These are phyloP conservation scores for Decapterus maruadsi DNA, from an alignment of 2,797 vertebrate genomes.

Conservation along the genomic window DNA sequence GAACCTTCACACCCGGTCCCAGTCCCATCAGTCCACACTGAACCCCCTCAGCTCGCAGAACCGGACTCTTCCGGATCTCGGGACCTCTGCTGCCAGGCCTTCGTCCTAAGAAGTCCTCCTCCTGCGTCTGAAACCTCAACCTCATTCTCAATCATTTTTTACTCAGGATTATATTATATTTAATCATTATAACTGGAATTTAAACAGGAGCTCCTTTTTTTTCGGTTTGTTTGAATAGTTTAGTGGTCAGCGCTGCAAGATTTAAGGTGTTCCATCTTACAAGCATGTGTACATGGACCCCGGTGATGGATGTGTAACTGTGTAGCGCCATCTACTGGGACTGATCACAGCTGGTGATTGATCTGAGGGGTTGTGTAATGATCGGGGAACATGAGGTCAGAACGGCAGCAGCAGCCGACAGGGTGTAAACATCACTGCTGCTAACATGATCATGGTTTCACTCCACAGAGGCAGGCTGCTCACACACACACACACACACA, in stretches of 20 bases:
- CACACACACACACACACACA: background rate
- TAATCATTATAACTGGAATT: too few species aligned
- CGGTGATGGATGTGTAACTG: conserved; percentile 39
- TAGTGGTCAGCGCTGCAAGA: background rate
- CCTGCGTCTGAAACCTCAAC: background rate
- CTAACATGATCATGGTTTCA: background rate
- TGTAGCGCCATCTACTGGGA: conserved; percentile 64
- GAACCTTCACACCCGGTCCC: too few species aligned
- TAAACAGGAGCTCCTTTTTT: background rate
- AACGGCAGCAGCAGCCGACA: conserved; percentile 20
- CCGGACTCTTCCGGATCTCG: background rate
- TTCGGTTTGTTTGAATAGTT: background rate
- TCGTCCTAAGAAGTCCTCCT: too few species aligned
- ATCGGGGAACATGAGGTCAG: conserved; percentile 24
- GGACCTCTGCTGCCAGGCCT: background rate
- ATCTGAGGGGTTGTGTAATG: conserved; percentile 36
- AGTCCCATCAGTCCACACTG: background rate
- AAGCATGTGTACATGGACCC: background rate
- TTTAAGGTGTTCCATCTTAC: background rate
- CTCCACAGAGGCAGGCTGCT: background rate
- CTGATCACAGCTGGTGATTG: conserved; percentile 26
- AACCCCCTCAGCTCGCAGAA: background rate
- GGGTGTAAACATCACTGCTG: conserved; percentile 5
- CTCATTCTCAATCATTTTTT: too few species aligned
- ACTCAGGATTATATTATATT: too few species aligned